These are phyloP conservation scores for Sebastes aleutianus DNA, from an alignment of 2,797 vertebrate genomes.

Conservation along the genomic window DNA sequence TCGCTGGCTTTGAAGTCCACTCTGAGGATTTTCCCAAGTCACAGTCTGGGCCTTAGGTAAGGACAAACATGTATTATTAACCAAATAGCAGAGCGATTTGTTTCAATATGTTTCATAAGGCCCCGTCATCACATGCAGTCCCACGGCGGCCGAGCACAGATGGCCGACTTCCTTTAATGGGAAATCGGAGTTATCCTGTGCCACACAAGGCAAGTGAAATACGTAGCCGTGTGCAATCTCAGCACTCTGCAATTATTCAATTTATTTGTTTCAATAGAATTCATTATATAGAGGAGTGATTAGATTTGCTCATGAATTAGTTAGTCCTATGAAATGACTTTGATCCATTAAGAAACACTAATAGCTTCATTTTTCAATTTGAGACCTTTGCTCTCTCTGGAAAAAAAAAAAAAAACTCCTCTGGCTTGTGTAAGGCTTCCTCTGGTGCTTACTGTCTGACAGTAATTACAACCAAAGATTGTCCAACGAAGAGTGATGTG, in stretches of 20 bases:
- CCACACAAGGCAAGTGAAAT: neutral
- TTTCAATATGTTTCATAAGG: conserved; percentile 56
- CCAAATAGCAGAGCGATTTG: conserved; percentile 48
- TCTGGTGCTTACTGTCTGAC: conserved; percentile 12
- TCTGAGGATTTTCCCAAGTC: conserved; percentile 18
- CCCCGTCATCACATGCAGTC: conserved; percentile 10
- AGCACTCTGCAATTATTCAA: conserved; percentile 27
- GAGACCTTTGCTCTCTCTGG: conserved; percentile 38
- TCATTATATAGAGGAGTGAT: conserved; percentile 50
- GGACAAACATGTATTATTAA: conserved; percentile 58
- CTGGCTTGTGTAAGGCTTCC: conserved; percentile 10
- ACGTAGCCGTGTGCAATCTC: conserved; percentile 1
- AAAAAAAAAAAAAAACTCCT: conserved; percentile 5
- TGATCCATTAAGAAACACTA: conserved; percentile 49
- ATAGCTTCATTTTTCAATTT: conserved; percentile 56
- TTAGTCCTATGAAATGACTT: conserved; percentile 19
- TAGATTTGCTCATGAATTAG: conserved; percentile 54
- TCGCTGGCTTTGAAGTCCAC: conserved; percentile 34
- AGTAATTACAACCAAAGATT: conserved; percentile 24
- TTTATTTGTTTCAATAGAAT: conserved; percentile 54
- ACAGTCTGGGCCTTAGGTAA: conserved; percentile 40
- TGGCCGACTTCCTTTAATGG: conserved; percentile 22
- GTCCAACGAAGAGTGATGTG: neutral
- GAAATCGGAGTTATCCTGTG: neutral
- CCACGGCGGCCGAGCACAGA: conserved; percentile 37